Conservation (phyloP, 1,140 invertebrate genomes). For the Hormaphis cornu region DNA sequence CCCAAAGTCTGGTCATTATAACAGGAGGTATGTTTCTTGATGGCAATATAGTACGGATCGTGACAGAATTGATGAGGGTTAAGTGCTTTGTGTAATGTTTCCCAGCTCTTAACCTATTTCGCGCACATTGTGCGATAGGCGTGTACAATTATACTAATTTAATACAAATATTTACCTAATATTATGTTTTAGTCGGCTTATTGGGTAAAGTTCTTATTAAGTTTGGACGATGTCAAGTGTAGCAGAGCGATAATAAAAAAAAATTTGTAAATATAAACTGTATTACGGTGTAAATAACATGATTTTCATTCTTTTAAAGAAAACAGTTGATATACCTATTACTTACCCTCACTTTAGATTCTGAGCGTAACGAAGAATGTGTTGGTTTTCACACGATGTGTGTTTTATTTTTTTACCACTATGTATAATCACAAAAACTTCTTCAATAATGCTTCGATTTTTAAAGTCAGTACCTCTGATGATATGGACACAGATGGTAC, state of each 20-base stretch:
- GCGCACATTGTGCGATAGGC: not conserved
- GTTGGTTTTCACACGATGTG: too few relatives aligned
- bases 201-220: not conserved
- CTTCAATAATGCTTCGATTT: too few relatives aligned
- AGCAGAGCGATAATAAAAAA: too few relatives aligned
- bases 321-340: too few relatives aligned
- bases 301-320: too few relatives aligned
- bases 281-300: not conserved
- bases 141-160: not conserved
- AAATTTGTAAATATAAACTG: not conserved
- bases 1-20: not conserved
- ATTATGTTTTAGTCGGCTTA: not conserved
- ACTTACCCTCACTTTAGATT: too few relatives aligned
- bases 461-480: too few relatives aligned
- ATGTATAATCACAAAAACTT: too few relatives aligned
- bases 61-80: slow-evolving; percentile 17
- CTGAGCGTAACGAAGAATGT: too few relatives aligned
- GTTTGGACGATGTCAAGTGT: too few relatives aligned
- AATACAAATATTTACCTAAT: not conserved
- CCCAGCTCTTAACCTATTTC: not conserved
- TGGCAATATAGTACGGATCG: not conserved
- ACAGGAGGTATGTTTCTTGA: slow-evolving; percentile 1
- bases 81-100: not conserved
- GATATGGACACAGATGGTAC: too few relatives aligned
- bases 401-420: too few relatives aligned